Evolutionary conservation across 2,888 invertebrate genomes (phyloP).

Genomic region (Itoplectis maculator): DNA sequence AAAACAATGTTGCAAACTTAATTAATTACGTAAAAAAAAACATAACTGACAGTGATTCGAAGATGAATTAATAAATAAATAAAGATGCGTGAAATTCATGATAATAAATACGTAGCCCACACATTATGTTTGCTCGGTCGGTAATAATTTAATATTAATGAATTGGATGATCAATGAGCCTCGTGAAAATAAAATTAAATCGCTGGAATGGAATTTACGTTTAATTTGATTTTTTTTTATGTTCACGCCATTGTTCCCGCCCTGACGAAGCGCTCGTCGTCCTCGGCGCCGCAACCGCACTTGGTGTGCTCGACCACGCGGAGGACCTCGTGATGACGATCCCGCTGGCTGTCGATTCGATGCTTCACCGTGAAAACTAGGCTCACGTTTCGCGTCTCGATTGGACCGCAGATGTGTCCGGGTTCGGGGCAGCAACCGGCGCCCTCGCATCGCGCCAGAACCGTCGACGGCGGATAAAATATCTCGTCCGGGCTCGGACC

Average conservation of each 20-base stretch:
- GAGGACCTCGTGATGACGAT: conserved; percentile 80
- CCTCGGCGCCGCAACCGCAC: conserved; percentile 76
- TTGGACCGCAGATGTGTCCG: conserved; percentile 77
- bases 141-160: neutral
- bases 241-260: conserved; percentile 40
- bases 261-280: conserved; percentile 43
- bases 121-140: conserved; percentile 22
- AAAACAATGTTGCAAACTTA: too few species aligned
- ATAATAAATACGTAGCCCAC: conserved; percentile 49
- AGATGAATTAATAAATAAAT: conserved; percentile 12
- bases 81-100: conserved; percentile 17
- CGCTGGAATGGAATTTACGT: neutral
- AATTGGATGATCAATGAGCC: neutral
- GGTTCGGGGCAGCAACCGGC: conserved; percentile 80
- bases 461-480: conserved; percentile 80
- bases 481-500: conserved; percentile 79
- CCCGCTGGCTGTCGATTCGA: conserved; percentile 78
- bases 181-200: conserved; percentile 2
- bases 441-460: conserved; percentile 79
- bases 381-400: conserved; percentile 77
- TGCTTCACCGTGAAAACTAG: conserved; percentile 82
- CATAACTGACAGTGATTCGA: neutral
- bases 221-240: neutral
- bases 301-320: conserved; percentile 79
- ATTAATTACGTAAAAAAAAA: too few species aligned